Conservation (phyloP, 2,113 vertebrate species). For the Chrysochloris asiatica region DNA sequence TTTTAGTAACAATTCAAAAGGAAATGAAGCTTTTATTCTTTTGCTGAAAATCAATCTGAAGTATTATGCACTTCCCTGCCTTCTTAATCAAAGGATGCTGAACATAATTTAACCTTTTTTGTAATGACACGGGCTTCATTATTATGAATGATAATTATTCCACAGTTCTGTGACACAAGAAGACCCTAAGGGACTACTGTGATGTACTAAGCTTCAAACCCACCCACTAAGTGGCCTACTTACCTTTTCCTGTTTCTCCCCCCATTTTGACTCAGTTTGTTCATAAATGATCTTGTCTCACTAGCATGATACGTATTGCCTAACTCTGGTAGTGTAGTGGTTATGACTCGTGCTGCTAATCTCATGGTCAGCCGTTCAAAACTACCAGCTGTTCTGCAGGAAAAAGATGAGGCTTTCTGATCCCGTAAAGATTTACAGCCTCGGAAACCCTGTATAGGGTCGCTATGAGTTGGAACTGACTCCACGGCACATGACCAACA, state of each 20-base stretch:
- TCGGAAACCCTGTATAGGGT: too few species aligned
- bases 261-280: background rate
- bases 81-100: background rate
- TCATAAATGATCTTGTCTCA: background rate
- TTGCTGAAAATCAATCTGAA: slow-evolving; percentile 29
- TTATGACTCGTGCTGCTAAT: too few species aligned
- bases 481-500: too few species aligned
- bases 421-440: too few species aligned
- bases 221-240: background rate
- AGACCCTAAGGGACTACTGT: background rate
- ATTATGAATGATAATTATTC: slow-evolving; percentile 18
- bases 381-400: too few species aligned
- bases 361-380: too few species aligned
- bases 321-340: too few species aligned
- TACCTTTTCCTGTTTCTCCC: background rate
- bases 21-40: slow-evolving; percentile 10
- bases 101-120: slow-evolving; percentile 30
- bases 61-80: slow-evolving; percentile 6
- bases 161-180: background rate
- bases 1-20: slow-evolving; percentile 46
- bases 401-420: too few species aligned
- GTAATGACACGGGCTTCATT: background rate
- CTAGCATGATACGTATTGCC: background rate
- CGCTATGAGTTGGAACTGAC: too few species aligned
- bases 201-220: background rate